phyloP scores from a whole-genome alignment of 2,113 vertebrate genomes.

The Hemichromis elongatus region DNA sequence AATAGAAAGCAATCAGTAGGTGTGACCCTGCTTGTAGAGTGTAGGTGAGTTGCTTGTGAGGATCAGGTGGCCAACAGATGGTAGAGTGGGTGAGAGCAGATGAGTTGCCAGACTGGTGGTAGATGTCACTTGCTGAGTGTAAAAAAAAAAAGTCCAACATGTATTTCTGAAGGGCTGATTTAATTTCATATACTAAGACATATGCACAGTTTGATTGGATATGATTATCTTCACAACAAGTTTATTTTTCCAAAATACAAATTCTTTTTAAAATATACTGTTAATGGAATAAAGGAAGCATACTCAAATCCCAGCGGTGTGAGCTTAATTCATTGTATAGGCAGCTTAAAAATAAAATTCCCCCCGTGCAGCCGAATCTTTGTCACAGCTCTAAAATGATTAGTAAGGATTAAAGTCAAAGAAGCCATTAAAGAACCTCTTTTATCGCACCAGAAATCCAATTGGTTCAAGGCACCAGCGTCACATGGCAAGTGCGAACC shows the following conservation, averaged over 20 bases:
- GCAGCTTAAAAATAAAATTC: constrained; percentile 39
- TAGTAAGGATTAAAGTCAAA: constrained; percentile 64
- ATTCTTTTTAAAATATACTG: background rate
- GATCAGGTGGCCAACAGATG: constrained; percentile 55
- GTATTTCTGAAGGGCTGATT: background rate
- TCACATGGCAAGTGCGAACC: constrained; percentile 14
- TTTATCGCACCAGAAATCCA: constrained; percentile 28
- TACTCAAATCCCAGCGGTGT: constrained; percentile 9
- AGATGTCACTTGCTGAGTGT: constrained; percentile 13
- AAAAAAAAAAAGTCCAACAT: background rate
- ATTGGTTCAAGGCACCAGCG: background rate
- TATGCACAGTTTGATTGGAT: background rate
- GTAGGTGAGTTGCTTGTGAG: constrained; percentile 9
- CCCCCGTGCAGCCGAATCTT: constrained; percentile 22
- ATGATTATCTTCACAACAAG: background rate
- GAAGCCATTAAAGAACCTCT: constrained; percentile 39
- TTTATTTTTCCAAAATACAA: too few species aligned
- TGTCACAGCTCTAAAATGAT: constrained; percentile 58
- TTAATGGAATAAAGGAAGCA: background rate
- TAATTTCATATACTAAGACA: background rate
- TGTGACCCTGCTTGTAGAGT: background rate
- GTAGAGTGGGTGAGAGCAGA: constrained; percentile 33
- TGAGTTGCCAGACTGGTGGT: constrained; percentile 45
- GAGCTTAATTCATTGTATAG: constrained; percentile 28
- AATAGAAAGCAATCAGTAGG: background rate